Evolutionary conservation across 92 coral and sea anemone genomes (phyloP).

Genomic region (Hydrozoanthus gracilis): DNA sequence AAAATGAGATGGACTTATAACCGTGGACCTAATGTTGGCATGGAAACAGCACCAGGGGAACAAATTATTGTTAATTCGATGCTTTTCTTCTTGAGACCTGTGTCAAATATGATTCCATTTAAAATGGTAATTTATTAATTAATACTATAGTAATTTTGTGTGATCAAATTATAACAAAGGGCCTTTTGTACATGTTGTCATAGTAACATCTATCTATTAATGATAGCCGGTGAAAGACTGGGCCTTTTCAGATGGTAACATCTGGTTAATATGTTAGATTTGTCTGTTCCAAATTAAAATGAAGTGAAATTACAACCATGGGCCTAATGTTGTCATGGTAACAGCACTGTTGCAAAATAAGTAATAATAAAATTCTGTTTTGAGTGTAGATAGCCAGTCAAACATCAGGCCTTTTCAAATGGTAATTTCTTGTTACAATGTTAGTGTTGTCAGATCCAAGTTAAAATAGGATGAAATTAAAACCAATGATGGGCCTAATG

Average conservation of each 20-base stretch:
- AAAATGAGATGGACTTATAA: slow-evolving; percentile 15
- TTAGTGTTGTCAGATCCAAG: not conserved
- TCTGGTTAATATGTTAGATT: not conserved
- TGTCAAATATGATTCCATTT: slow-evolving; percentile 1
- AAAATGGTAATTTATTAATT: not conserved
- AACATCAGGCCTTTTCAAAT: too few relatives aligned
- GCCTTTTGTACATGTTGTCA: slow-evolving; percentile 12
- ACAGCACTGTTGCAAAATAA: not conserved
- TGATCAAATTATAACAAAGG: slow-evolving; percentile 5
- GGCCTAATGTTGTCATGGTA: too few relatives aligned
- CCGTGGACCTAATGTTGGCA: too few relatives aligned
- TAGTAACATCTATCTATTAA: not conserved
- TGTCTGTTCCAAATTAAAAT: slow-evolving; percentile 7
- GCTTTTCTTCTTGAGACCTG: slow-evolving; percentile 9
- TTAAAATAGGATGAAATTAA: not conserved
- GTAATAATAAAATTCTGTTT: not conserved
- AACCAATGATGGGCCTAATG: not conserved
- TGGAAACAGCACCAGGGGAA: not conserved
- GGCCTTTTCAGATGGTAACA: slow-evolving; percentile 8
- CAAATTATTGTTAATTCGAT: slow-evolving; percentile 8
- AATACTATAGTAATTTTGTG: not conserved
- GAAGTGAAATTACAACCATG: too few relatives aligned
- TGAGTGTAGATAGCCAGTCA: not conserved
- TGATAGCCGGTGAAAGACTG: slow-evolving; percentile 5
- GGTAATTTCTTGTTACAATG: too few relatives aligned